Evolutionary conservation across 2,888 invertebrate species (phyloP).

Genomic region (Platycheirus albimanus): DNA sequence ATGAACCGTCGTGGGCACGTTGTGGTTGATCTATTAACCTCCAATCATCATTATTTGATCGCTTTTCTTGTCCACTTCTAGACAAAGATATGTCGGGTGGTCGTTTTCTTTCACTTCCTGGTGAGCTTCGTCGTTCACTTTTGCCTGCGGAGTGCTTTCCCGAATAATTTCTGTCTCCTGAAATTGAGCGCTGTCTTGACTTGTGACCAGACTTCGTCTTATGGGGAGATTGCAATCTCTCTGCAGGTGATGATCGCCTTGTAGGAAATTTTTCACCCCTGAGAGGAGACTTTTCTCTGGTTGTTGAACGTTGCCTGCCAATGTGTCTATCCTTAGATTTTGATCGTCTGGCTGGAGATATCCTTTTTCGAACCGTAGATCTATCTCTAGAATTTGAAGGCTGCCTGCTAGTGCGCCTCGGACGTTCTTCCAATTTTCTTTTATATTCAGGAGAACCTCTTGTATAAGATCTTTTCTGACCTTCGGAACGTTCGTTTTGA

Average conservation of each 20-base stretch:
- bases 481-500: background rate
- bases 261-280: background rate
- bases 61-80: background rate
- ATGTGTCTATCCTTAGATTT: background rate
- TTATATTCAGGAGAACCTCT: background rate
- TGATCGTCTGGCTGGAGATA: constrained; percentile 1
- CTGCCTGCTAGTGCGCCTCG: background rate
- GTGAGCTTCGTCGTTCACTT: constrained; percentile 4
- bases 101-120: constrained; percentile 2
- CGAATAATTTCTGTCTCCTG: background rate
- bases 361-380: background rate
- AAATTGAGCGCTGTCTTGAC: background rate
- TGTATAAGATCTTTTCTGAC: background rate
- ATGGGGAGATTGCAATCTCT: background rate
- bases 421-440: constrained; percentile 3
- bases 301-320: background rate
- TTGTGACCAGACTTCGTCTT: background rate
- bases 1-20: too few species aligned
- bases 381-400: constrained; percentile 5
- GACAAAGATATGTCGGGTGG: background rate
- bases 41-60: background rate
- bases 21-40: background rate
- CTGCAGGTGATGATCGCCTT: background rate
- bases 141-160: background rate
- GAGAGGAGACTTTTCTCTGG: background rate